Percentiles rank a stretch among this genome's conserved stretches.
Conservation (phyloP, 2,888 invertebrate species). For the Callyntrura sp. region DNA sequence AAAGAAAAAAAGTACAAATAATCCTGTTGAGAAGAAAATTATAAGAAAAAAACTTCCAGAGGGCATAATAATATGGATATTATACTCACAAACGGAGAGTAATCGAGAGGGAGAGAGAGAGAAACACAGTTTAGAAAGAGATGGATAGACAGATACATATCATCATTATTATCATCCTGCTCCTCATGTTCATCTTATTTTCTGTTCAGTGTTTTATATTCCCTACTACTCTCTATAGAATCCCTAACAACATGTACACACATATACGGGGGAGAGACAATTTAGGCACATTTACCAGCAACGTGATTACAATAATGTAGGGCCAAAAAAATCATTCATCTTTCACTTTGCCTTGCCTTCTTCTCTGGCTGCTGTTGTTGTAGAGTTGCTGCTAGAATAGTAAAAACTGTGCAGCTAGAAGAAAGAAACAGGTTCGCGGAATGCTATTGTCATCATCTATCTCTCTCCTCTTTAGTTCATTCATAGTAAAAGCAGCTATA, state of each 20-base stretch:
- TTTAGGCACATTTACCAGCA: not conserved
- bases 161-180: constrained; percentile 12
- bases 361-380: not conserved
- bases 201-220: not conserved
- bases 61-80: constrained; percentile 40
- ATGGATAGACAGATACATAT: constrained; percentile 54
- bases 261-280: too few relatives aligned
- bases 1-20: constrained; percentile 27
- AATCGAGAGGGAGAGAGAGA: too few relatives aligned
- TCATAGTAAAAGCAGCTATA: constrained; percentile 6
- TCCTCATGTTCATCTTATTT: too few relatives aligned
- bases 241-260: constrained; percentile 3
- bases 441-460: constrained; percentile 26
- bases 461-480: not conserved
- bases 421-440: constrained; percentile 55
- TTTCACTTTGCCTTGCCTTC: constrained; percentile 68
- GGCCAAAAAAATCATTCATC: constrained; percentile 71
- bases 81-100: not conserved
- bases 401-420: constrained; percentile 49
- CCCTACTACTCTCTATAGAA: not conserved
- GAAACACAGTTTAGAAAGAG: constrained; percentile 17
- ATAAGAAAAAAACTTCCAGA: constrained; percentile 76
- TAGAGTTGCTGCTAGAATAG: not conserved
- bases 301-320: constrained; percentile 46
- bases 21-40: constrained; percentile 46